phyloP scores from a whole-genome alignment of 2,888 invertebrate species.

The Coronaproctus castanopsis region DNA sequence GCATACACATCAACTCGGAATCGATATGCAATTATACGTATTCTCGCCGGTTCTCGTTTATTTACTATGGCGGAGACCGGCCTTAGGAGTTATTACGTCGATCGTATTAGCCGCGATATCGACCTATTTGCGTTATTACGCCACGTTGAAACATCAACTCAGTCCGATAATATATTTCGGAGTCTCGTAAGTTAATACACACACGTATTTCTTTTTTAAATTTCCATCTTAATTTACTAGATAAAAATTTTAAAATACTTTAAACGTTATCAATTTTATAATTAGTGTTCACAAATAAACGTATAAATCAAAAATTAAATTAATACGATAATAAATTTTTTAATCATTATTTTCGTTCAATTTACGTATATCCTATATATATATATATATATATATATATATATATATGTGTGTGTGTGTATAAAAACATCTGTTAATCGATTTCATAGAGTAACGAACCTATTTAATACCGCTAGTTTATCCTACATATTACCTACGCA shows the following conservation, averaged over 20 bases:
- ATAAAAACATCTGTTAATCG: no score
- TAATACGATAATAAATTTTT: not conserved
- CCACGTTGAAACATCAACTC: conserved; percentile 31
- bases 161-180: conserved; percentile 36
- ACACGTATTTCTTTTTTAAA: not conserved
- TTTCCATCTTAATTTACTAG: no score
- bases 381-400: no score
- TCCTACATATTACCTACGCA: conserved; percentile 35
- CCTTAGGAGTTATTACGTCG: conserved; percentile 28
- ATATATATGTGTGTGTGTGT: no score
- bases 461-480: conserved; percentile 19
- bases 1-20: conserved; percentile 37
- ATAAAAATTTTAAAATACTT: no score
- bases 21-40: conserved; percentile 37
- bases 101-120: conserved; percentile 28
- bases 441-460: no score
- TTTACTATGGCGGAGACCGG: conserved; percentile 29
- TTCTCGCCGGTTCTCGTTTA: conserved; percentile 31
- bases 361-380: no score
- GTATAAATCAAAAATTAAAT: no score
- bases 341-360: not conserved
- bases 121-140: conserved; percentile 30
- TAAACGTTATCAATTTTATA: no score
- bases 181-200: conserved; percentile 30
- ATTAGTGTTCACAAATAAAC: no score